Conservation (phyloP, 2,113 vertebrate species). For the Odontophorus gujanensis region DNA sequence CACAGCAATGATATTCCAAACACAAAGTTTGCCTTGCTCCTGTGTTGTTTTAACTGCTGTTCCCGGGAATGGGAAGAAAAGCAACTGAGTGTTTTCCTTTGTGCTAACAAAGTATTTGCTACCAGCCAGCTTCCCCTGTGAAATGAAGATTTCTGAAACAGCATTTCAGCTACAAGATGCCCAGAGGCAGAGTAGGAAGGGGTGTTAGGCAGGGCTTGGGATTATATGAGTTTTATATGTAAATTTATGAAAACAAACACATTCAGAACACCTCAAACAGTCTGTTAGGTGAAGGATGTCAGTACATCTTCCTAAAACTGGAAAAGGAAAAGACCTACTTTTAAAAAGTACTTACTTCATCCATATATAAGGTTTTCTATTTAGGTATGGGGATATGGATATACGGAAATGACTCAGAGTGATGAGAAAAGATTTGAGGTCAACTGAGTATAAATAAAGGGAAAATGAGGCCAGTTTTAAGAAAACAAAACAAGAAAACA, state of each 20-base stretch:
- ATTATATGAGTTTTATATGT: too few species aligned
- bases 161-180: background rate
- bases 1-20: background rate
- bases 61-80: background rate
- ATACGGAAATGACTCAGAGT: background rate
- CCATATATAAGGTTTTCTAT: background rate
- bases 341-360: background rate
- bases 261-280: background rate
- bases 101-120: background rate
- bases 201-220: accelerated
- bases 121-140: background rate
- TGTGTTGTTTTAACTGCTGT: background rate
- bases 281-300: background rate
- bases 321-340: background rate
- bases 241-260: too few species aligned
- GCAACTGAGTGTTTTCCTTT: background rate
- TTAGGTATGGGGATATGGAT: background rate
- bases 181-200: background rate
- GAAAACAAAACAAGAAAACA: background rate
- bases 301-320: background rate
- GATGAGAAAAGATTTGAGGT: background rate
- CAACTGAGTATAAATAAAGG: background rate
- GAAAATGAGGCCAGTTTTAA: background rate
- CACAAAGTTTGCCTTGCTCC: background rate
- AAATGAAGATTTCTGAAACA: background rate